Evolutionary conservation across 1,140 invertebrate species (phyloP).

Genomic region (Heliconius himera): DNA sequence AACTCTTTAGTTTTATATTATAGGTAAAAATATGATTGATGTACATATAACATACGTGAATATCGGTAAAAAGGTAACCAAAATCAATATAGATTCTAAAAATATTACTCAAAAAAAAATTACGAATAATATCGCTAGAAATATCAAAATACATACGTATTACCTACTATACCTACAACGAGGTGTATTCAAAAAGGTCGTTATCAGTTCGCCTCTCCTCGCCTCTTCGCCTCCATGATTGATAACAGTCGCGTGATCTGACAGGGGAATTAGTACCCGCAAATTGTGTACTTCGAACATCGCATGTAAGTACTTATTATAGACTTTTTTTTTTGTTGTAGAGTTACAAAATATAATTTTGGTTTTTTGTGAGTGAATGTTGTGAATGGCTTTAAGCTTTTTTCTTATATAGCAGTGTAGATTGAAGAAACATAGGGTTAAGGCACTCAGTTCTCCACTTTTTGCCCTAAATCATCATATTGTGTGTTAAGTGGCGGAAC

Average conservation of each 20-base stretch:
- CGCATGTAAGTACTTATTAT: not conserved
- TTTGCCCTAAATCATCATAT: not conserved
- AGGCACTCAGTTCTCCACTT: too few species aligned
- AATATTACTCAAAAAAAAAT: too few species aligned
- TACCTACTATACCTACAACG: not conserved
- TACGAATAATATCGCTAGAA: not conserved
- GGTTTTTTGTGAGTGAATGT: too few species aligned
- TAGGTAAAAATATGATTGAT: too few species aligned
- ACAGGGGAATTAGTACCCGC: conserved; percentile 3
- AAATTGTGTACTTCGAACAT: conserved; percentile 11
- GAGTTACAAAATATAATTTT: not conserved
- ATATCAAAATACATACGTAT: not conserved
- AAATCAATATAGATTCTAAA: too few species aligned
- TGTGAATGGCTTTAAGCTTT: too few species aligned
- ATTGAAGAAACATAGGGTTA: too few species aligned
- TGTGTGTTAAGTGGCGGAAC: too few species aligned
- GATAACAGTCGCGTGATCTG: conserved; percentile 8
- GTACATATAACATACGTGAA: too few species aligned
- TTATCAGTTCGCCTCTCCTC: not conserved
- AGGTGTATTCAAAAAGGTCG: not conserved
- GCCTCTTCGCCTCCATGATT: conserved; percentile 7
- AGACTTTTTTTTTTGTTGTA: not conserved
- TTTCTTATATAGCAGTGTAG: too few species aligned
- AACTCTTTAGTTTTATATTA: too few species aligned
- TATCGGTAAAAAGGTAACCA: too few species aligned